phyloP scores from a whole-genome alignment of 1,140 invertebrate species.

The Bicyclus anynana region DNA sequence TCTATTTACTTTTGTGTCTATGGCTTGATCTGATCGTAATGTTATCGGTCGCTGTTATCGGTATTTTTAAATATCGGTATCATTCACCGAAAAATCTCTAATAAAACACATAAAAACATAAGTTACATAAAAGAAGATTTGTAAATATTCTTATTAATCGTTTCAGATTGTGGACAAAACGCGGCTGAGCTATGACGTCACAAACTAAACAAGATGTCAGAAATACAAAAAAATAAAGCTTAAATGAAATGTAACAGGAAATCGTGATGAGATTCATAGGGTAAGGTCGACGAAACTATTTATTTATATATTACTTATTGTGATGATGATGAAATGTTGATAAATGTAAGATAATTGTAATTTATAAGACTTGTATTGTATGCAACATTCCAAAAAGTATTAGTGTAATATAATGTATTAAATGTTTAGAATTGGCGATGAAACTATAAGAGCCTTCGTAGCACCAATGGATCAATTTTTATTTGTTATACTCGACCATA shows the following conservation, averaged over 20 bases:
- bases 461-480: no score
- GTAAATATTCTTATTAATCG: neutral
- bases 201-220: neutral
- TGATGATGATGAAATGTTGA: neutral
- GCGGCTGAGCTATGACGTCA: conserved; percentile 6
- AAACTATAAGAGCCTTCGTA: neutral
- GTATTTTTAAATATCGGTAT: no score
- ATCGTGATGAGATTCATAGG: neutral
- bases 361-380: neutral
- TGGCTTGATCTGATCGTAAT: no score
- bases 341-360: neutral
- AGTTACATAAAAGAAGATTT: neutral
- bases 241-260: neutral
- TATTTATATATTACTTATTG: neutral
- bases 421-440: neutral
- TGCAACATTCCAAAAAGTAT: conserved; percentile 1
- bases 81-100: no score
- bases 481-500: no score
- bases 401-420: neutral
- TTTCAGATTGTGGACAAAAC: conserved; percentile 4
- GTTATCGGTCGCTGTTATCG: no score
- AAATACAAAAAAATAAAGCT: neutral
- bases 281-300: neutral
- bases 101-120: neutral
- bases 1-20: no score